Evolutionary conservation across 2,113 vertebrate genomes (phyloP).

Genomic region (Morone chrysops): DNA sequence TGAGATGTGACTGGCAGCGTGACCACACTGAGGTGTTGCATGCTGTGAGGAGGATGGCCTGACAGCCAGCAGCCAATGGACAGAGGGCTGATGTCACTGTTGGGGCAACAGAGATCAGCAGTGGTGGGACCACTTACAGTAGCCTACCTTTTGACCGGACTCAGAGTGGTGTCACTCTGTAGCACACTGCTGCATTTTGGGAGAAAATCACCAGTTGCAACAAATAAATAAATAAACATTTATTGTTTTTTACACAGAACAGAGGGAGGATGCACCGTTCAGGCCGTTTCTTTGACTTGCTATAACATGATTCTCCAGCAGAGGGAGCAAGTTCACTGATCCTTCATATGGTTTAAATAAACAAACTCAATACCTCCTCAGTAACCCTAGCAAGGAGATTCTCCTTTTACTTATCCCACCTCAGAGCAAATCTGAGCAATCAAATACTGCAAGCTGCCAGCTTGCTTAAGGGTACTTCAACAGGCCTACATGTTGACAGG

Average conservation of each 20-base stretch:
- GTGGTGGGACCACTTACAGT: conserved; percentile 35
- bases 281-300: neutral
- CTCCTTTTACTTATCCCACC: neutral
- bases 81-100: conserved; percentile 64
- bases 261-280: neutral
- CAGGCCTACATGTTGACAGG: neutral
- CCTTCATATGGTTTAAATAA: neutral
- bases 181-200: neutral
- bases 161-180: neutral
- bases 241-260: neutral
- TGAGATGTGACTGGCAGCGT: conserved; percentile 10
- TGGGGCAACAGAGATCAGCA: conserved; percentile 45
- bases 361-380: neutral
- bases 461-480: neutral
- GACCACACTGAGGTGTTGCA: conserved; percentile 53
- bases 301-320: conserved; percentile 35
- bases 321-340: conserved; percentile 42
- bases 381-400: neutral
- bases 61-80: conserved; percentile 70
- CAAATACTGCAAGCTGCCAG: neutral
- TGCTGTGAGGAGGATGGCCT: conserved; percentile 58
- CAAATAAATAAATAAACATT: neutral
- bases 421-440: neutral
- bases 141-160: conserved; percentile 20
- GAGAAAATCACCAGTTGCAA: neutral